Base-by-base conservation (phyloP, 2,113 vertebrate species). In the Noctilio leporinus region DNA sequence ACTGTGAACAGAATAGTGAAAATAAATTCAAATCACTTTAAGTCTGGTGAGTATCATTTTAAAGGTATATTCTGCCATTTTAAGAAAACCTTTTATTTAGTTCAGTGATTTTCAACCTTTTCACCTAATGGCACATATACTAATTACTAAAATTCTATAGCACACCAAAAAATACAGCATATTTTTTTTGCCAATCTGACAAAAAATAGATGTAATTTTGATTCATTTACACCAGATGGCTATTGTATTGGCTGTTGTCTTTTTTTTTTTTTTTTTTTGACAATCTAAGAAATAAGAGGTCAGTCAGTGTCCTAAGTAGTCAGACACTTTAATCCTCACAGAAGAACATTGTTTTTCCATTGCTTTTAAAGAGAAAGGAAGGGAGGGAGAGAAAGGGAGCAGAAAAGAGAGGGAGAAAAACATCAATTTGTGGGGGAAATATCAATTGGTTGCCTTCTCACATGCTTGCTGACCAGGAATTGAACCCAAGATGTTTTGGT, bases 81-180 rank as follows among this genome's bases (percentile, higher is more conserved):
- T 89, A 96, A 94, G 78, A 81, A 96, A 97, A 97, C 15, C 1
- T 59, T 94, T 91, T 93, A 96, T 94, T 91, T 93, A 96, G 69
- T 70, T 69, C 24, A 72, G 24, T 7, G 14, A 45, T 72, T 72
- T 72, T 43, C 35, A 72, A 43, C 24, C 24, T 45, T 72, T 45
- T 72, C 14, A 8, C 40, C 24, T 72, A 24, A 15, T 8, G 7
- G 24, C 24, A 72, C 70, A 72, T 40, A 72, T 40, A 28, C 70
- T 43, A 45, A 43, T 72, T 72, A 72, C 69, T 72, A 72, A 72
- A 72, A 72, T 43, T 28, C 40, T 72, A 24, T 26, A 6, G 69
- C 40, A 72, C 69, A 72, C 40, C 69, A 72, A 45, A 72, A 72
- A 72, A 45, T 72, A 40, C 43, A 45, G 26, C 28, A 72, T 16